A percentile compares a stretch with the other conserved stretches of the same genome.
Conservation (phyloP, 2,888 invertebrate genomes). For the Poecilobothrus nobilitatus region DNA sequence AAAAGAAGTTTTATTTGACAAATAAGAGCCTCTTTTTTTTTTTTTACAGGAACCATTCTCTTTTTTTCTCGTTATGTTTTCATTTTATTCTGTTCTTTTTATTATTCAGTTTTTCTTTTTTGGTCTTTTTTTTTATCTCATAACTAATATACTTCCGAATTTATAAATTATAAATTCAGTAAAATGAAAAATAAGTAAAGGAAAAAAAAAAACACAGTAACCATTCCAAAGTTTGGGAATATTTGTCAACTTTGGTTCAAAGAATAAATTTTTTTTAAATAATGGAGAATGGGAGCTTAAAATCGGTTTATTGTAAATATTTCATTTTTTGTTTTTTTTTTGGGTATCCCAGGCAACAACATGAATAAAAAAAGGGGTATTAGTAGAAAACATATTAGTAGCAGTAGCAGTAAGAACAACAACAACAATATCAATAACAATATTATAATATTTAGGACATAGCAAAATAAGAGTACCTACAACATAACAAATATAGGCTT, state of each 20-base stretch:
- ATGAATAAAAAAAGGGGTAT: background rate
- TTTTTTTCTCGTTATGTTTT: background rate
- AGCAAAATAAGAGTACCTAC: background rate
- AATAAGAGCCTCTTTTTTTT: background rate
- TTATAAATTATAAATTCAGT: conserved; percentile 4
- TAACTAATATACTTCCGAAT: background rate
- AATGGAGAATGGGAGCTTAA: background rate
- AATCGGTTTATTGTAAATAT: conserved; percentile 1
- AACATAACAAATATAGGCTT: background rate
- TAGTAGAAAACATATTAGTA: background rate
- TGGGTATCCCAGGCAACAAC: background rate
- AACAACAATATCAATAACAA: background rate
- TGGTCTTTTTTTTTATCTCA: background rate
- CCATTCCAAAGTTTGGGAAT: background rate
- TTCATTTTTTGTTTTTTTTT: background rate
- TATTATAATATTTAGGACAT: background rate
- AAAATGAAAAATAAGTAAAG: background rate
- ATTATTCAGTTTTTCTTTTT: background rate
- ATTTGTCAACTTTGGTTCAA: background rate
- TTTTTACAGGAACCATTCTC: background rate
- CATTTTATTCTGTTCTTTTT: background rate
- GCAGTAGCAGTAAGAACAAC: background rate
- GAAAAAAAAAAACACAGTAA: no score
- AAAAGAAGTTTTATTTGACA: conserved; percentile 3
- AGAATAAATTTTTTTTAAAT: no score